phyloP scores from a whole-genome alignment of 2,113 vertebrate genomes.

The Otis tarda region DNA sequence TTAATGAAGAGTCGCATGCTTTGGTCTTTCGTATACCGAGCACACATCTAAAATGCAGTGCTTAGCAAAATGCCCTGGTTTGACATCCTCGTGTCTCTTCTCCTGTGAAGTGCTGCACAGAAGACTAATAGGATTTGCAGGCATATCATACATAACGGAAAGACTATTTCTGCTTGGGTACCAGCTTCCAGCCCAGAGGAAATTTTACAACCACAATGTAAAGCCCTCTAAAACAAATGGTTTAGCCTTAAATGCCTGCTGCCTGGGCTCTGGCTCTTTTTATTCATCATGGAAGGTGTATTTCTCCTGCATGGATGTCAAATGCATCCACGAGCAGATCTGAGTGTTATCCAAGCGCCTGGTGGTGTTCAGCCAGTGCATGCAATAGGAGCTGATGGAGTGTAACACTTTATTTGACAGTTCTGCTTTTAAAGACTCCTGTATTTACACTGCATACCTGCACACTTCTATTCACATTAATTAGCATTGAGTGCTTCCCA shows the following conservation, averaged over 20 bases:
- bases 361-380: constrained; percentile 15
- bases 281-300: not conserved
- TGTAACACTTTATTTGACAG: constrained; percentile 69
- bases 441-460: constrained; percentile 59
- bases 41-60: not conserved
- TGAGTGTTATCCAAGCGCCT: constrained; percentile 8
- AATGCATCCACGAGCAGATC: constrained; percentile 46
- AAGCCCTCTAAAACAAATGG: constrained; percentile 68
- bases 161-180: constrained; percentile 12
- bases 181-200: constrained; percentile 66
- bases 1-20: not conserved
- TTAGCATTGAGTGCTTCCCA: constrained; percentile 43
- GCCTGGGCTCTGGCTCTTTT: not conserved
- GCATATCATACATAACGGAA: not conserved
- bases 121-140: constrained; percentile 41
- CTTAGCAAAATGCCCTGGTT: not conserved
- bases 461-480: constrained; percentile 47
- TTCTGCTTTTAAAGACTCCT: constrained; percentile 55
- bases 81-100: not conserved
- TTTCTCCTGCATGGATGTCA: constrained; percentile 44
- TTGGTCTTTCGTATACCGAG: not conserved
- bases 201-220: constrained; percentile 49
- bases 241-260: constrained; percentile 33
- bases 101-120: not conserved
- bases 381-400: constrained; percentile 44